Base-by-base conservation (phyloP, 2,888 invertebrate species). In the Ennomos erosarius region DNA sequence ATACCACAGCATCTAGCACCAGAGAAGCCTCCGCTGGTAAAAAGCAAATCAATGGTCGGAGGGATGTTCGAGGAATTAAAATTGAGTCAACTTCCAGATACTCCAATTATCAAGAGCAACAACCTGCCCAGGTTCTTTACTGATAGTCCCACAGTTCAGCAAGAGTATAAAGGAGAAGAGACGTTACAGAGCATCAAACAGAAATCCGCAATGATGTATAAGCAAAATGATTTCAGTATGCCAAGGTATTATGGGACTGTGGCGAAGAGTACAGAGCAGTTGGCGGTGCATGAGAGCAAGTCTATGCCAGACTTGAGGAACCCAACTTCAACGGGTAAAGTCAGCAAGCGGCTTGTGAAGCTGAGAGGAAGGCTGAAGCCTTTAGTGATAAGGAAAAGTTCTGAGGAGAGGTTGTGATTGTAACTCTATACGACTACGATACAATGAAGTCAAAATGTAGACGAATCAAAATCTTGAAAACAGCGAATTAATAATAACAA, bases 161-260 rank as follows among this genome's bases (percentile, higher is more conserved):
- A 84, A 0, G 90, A 87, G 68, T 93, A 91, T 53, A 92, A 81
- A 64, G 86, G 80, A 0, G 90, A 92, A 0, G 90, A 92, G n/a
- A 89, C 83, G 0, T 70, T 93, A 34, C 87, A 91, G 60, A 88
- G 90, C 60, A 88, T 92, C 11, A 92, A 94, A 58, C 93, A 93
- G 72, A 90, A 93, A 44, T 91, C 93, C 0, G 93, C 92, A 43
- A 64, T 87, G 65, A 83, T 89, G 82, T 88, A 89, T 36, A 85
- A 90, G 33, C 90, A 93, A 62, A 84, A 83, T 49, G 95, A 94
- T 64, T 94, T 93, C 54, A 94, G 94, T 13, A 94, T 94, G 95
- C 94, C 94, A 0, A 85, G 95, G 58, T 94, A 94, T 68, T 94
- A 94, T 66, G 92, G 94, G 0, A 83, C 89, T 1, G 78, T 88